Percentiles rank a stretch among this genome's conserved stretches.
These are phyloP conservation scores for Drosophila pullipes DNA, from an alignment of 2,888 invertebrate genomes.

Conservation along the genomic window DNA sequence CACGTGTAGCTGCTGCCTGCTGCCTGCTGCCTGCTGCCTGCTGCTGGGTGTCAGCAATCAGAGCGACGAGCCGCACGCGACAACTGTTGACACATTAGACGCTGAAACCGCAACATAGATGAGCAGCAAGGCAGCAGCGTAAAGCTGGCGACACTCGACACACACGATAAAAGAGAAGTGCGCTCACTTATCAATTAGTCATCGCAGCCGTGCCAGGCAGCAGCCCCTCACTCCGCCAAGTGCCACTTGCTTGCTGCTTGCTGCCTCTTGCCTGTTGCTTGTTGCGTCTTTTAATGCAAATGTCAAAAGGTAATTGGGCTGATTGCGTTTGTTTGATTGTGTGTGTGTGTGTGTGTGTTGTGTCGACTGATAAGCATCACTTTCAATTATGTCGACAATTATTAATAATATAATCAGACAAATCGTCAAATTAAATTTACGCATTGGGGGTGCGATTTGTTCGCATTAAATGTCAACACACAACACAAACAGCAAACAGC, in stretches of 20 bases:
- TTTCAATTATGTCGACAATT: conserved; percentile 64
- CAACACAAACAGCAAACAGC: conserved; percentile 6
- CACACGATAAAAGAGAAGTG: not conserved
- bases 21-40: not conserved
- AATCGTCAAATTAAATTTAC: conserved; percentile 39
- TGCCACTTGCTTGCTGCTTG: not conserved
- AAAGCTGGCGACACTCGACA: not conserved
- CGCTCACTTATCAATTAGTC: conserved; percentile 51
- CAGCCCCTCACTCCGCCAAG: too few species aligned
- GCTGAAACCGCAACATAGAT: conserved; percentile 5
- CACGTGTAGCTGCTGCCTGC: not conserved
- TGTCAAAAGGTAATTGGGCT: conserved; percentile 17
- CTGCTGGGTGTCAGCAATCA: conserved; percentile 21
- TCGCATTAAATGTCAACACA: conserved; percentile 48
- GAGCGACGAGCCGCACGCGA: conserved; percentile 44
- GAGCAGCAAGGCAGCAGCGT: conserved; percentile 45
- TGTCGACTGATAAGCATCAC: conserved; percentile 48
- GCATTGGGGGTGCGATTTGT: conserved; percentile 61
- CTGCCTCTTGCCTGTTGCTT: not conserved
- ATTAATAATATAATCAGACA: conserved; percentile 62
- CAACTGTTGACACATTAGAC: conserved; percentile 45
- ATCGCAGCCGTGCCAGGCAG: conserved; percentile 10
- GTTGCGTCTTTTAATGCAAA: conserved; percentile 3
- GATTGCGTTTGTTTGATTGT: not conserved
- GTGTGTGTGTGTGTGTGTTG: not conserved